Evolutionary conservation across 2,888 invertebrate species (phyloP).

Genomic region (Athalia circularis): DNA sequence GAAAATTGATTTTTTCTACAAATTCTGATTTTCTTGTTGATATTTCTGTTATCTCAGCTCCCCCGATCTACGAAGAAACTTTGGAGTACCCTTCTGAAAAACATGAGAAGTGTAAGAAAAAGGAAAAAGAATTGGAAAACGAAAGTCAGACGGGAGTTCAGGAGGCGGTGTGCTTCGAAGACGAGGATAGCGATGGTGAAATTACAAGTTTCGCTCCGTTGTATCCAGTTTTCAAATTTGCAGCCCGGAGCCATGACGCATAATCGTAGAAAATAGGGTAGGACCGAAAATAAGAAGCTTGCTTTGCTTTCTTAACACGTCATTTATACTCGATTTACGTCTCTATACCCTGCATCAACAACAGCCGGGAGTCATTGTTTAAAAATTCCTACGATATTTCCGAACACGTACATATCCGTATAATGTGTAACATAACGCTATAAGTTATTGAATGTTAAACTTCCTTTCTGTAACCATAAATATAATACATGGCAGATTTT

Average conservation of each 20-base stretch:
- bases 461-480: too few relatives aligned
- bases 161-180: conserved; percentile 20
- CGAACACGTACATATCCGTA: not conserved
- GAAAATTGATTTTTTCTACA: not conserved
- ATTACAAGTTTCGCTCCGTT: conserved; percentile 29
- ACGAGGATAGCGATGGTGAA: conserved; percentile 30
- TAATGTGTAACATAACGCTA: not conserved
- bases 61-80: conserved; percentile 31
- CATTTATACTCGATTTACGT: conserved; percentile 38
- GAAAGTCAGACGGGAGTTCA: too few relatives aligned
- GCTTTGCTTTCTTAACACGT: conserved; percentile 39
- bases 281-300: conserved; percentile 17
- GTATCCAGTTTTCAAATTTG: conserved; percentile 43
- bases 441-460: too few relatives aligned
- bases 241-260: conserved; percentile 39
- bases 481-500: too few relatives aligned
- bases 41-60: not conserved
- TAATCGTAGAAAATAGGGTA: conserved; percentile 10
- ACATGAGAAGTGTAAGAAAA: conserved; percentile 20
- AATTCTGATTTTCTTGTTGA: not conserved
- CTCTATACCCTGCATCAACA: too few relatives aligned
- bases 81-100: conserved; percentile 32
- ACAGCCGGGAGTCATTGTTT: conserved; percentile 18
- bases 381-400: conserved; percentile 35
- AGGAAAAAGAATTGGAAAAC: conserved; percentile 16